phyloP scores from a whole-genome alignment of 1,140 invertebrate species.

The Drosophila arawakana region DNA sequence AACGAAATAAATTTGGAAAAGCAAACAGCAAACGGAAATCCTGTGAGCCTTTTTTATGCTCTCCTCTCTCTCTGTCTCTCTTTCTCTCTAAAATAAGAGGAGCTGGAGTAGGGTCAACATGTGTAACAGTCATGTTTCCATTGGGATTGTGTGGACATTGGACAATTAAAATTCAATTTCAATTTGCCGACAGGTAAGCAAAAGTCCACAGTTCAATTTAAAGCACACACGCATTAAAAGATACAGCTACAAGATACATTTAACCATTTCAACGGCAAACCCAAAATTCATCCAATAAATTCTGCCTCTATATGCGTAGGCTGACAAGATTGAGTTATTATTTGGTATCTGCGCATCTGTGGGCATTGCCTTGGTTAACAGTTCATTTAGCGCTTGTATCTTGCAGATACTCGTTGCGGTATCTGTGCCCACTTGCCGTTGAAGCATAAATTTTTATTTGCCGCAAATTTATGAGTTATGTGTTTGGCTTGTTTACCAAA shows the following conservation, averaged over 20 bases:
- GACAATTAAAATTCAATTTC: conserved; percentile 73
- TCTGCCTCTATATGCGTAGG: conserved; percentile 28
- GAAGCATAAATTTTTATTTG: conserved; percentile 74
- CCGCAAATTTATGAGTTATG: conserved; percentile 79
- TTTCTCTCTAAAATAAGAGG: not conserved
- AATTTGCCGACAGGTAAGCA: conserved; percentile 64
- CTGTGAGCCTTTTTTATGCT: conserved; percentile 59
- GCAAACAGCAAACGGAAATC: conserved; percentile 70
- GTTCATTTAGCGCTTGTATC: conserved; percentile 71
- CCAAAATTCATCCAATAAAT: not conserved
- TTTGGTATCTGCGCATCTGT: conserved; percentile 60
- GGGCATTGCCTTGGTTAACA: conserved; percentile 64
- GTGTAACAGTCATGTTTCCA: conserved; percentile 56
- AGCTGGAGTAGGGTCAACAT: conserved; percentile 49
- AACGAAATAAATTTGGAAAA: conserved; percentile 46
- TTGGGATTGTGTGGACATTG: conserved; percentile 46
- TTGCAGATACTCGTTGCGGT: conserved; percentile 41
- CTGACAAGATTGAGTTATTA: conserved; percentile 67
- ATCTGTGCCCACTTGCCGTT: conserved; percentile 38
- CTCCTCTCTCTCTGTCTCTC: not conserved
- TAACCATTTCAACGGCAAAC: conserved; percentile 12
- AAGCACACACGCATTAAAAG: not conserved
- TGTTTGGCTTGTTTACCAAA: conserved; percentile 63
- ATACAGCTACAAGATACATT: conserved; percentile 24
- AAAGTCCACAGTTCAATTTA: conserved; percentile 3